Conservation (phyloP, 1,140 invertebrate genomes). For the Camponotus floridanus region DNA sequence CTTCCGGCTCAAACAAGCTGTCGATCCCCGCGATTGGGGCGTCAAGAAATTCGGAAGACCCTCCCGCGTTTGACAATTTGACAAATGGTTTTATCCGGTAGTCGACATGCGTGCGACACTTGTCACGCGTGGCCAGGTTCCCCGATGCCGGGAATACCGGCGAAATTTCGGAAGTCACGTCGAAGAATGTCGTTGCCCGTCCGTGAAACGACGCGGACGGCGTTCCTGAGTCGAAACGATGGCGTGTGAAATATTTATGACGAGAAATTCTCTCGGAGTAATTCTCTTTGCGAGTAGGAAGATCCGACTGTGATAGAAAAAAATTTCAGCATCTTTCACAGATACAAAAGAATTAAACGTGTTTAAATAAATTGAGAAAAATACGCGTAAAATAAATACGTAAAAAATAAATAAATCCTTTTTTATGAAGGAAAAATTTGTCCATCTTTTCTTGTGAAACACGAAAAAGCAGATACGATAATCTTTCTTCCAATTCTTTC, state of each 20-base stretch:
- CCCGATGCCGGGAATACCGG: conserved; percentile 66
- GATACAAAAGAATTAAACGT: not conserved
- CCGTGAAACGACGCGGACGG: conserved; percentile 27
- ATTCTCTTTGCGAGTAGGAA: not conserved
- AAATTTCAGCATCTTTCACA: not conserved
- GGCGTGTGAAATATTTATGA: conserved; percentile 56
- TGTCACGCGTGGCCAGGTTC: conserved; percentile 68
- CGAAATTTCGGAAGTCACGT: conserved; percentile 54
- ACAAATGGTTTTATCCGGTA: conserved; percentile 77
- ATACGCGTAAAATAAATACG: not conserved
- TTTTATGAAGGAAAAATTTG: not conserved
- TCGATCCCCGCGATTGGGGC: not conserved
- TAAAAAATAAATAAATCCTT: not conserved
- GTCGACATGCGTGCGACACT: conserved; percentile 74
- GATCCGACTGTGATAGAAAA: not conserved
- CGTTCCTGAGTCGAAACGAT: not conserved
- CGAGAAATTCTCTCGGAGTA: not conserved
- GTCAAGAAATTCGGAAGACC: conserved; percentile 57
- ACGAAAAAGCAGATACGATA: too few relatives aligned
- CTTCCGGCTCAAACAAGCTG: conserved; percentile 17
- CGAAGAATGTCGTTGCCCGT: conserved; percentile 40
- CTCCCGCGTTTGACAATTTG: conserved; percentile 59
- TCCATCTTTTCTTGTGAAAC: not conserved
- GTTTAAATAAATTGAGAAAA: not conserved
- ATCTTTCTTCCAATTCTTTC: not conserved